Conservation (phyloP, 2,113 vertebrate species). For the Opisthocomus hoazin region DNA sequence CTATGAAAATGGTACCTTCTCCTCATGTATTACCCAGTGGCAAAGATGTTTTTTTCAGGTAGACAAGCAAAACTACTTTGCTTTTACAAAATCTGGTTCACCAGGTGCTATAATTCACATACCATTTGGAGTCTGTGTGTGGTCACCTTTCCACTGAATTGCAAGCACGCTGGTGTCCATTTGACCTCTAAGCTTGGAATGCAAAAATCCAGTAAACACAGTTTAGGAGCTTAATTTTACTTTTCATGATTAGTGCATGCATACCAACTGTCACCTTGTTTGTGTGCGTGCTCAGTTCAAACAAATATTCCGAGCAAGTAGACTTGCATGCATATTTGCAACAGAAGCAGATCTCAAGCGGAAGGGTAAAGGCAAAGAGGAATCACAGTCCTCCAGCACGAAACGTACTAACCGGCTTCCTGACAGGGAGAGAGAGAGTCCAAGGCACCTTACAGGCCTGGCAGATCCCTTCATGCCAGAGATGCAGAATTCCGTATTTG, state of each 20-base stretch:
- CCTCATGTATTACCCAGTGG: not conserved
- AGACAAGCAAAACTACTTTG: not conserved
- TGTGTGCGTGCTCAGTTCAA: not conserved
- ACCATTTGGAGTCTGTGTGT: not conserved
- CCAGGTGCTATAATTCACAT: not conserved
- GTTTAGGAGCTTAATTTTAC: not conserved
- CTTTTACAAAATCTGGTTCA: not conserved
- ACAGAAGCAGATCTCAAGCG: not conserved
- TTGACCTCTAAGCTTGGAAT: not conserved
- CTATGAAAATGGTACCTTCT: not conserved
- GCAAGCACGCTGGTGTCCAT: not conserved
- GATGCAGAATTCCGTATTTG: not conserved
- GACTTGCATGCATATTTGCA: not conserved
- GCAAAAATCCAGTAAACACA: not conserved
- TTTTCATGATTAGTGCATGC: not conserved
- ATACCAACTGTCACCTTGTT: not conserved
- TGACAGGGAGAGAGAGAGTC: not conserved
- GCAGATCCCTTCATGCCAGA: not conserved
- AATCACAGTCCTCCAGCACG: not conserved
- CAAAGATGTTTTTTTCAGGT: not conserved
- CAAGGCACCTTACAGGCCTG: not conserved
- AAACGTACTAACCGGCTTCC: not conserved
- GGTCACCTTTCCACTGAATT: not conserved
- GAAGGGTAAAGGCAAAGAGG: not conserved
- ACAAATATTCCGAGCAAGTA: not conserved